A percentile compares a stretch with the other conserved stretches of the same genome.
phyloP scores from a whole-genome alignment of 2,888 invertebrate species.

The Entomobrya multifasciata region DNA sequence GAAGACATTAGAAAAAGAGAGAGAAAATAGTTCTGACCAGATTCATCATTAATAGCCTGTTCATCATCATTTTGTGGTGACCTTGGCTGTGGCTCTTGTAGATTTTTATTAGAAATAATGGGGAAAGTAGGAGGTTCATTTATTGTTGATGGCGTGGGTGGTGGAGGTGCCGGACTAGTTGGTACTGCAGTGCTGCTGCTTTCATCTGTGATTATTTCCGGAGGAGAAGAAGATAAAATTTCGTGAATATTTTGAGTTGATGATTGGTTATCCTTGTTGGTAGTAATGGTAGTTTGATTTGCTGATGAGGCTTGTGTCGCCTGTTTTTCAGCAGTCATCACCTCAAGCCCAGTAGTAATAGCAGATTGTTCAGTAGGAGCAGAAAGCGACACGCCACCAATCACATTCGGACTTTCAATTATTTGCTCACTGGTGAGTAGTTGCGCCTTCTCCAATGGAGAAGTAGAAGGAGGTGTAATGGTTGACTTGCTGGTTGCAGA shows the following conservation, averaged over 20 bases:
- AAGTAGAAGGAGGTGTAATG: constrained; percentile 35
- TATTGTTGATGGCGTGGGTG: constrained; percentile 28
- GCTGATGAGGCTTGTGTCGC: constrained; percentile 68
- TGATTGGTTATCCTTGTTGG: neutral
- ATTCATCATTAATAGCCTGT: constrained; percentile 69
- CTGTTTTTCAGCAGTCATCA: constrained; percentile 62
- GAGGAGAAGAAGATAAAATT: constrained; percentile 36
- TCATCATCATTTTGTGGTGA: constrained; percentile 24
- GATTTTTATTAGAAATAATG: neutral
- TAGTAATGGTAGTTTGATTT: constrained; percentile 12
- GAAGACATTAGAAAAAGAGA: constrained; percentile 59
- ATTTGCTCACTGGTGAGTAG: constrained; percentile 20
- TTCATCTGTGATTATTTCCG: constrained; percentile 56
- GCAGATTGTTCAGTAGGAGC: constrained; percentile 58
- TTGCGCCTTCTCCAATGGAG: constrained; percentile 69
- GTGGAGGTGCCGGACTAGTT: constrained; percentile 53
- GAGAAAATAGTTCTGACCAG: constrained; percentile 77
- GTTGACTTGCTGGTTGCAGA: constrained; percentile 17
- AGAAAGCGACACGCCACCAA: constrained; percentile 60
- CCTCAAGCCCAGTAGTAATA: constrained; percentile 9
- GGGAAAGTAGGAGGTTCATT: constrained; percentile 47
- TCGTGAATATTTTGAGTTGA: neutral
- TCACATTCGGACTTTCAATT: constrained; percentile 22
- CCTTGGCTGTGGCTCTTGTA: constrained; percentile 1
- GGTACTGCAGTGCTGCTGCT: constrained; percentile 1